Percentiles rank a stretch among this genome's conserved stretches.
phyloP scores from a whole-genome alignment of 2,888 invertebrate genomes.

The Trichacis sp. region DNA sequence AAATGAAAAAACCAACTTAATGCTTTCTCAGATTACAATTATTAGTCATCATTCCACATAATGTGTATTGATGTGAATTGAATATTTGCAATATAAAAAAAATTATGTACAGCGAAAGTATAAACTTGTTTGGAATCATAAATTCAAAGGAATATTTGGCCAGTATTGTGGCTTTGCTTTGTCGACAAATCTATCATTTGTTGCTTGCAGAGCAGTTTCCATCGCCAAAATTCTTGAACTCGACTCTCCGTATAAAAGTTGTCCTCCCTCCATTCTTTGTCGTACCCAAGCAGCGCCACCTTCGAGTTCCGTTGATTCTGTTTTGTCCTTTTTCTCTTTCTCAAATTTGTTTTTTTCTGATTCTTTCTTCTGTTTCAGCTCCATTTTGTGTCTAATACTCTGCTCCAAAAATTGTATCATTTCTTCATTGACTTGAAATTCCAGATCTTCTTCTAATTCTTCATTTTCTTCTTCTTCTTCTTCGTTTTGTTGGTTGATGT shows the following conservation, averaged over 20 bases:
- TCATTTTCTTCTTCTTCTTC: constrained; percentile 46
- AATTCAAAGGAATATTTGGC: constrained; percentile 79
- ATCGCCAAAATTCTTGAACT: constrained; percentile 78
- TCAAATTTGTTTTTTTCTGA: constrained; percentile 26
- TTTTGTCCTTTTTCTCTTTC: constrained; percentile 25
- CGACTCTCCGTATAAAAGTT: constrained; percentile 75
- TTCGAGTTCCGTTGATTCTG: constrained; percentile 33
- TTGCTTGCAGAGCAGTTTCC: constrained; percentile 79
- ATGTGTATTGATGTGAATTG: background rate
- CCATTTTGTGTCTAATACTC: constrained; percentile 72
- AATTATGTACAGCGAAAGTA: no score
- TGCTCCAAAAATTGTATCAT: constrained; percentile 75
- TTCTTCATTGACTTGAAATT: constrained; percentile 75
- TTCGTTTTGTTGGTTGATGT: constrained; percentile 5
- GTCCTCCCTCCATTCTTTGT: constrained; percentile 66
- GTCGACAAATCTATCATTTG: constrained; percentile 75
- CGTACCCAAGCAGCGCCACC: constrained; percentile 54
- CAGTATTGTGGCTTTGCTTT: constrained; percentile 75
- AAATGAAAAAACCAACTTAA: no score
- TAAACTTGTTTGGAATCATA: background rate
- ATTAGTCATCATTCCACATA: no score
- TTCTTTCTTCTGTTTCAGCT: constrained; percentile 59
- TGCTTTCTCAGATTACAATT: no score
- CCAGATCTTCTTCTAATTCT: constrained; percentile 61
- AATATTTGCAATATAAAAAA: background rate